Percentiles rank a stretch among this genome's conserved stretches.
Conservation (phyloP, 2,113 vertebrate species). For the Hypanus sabinus region DNA sequence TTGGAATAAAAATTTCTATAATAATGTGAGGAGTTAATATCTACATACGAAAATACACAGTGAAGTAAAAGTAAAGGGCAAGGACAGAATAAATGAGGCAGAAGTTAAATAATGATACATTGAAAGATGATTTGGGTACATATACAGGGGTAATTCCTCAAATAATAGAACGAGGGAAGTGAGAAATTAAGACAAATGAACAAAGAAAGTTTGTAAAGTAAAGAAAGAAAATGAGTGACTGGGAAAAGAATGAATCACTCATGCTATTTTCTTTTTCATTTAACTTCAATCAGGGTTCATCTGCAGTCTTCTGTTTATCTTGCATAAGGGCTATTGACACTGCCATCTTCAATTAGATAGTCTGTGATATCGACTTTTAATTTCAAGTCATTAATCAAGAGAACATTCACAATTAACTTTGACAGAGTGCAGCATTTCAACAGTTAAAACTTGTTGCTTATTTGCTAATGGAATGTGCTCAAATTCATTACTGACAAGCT, state of each 20-base stretch:
- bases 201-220: neutral
- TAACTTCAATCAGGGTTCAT: neutral
- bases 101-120: neutral
- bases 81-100: neutral
- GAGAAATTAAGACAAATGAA: neutral
- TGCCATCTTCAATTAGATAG: neutral
- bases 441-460: neutral
- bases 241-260: neutral
- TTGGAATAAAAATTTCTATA: no score
- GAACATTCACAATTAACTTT: conserved; percentile 14
- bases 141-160: no score
- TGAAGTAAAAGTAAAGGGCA: neutral
- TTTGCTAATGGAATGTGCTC: neutral
- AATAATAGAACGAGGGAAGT: neutral
- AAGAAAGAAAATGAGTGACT: neutral
- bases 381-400: neutral
- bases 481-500: neutral
- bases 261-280: neutral
- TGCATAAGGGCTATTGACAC: neutral
- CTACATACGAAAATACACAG: no score
- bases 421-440: neutral
- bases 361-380: neutral
- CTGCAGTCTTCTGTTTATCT: neutral
- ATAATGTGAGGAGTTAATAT: no score
- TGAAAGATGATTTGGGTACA: neutral